These are phyloP conservation scores for Xenus cinereus DNA, from an alignment of 2,113 vertebrate genomes.

Conservation along the genomic window DNA sequence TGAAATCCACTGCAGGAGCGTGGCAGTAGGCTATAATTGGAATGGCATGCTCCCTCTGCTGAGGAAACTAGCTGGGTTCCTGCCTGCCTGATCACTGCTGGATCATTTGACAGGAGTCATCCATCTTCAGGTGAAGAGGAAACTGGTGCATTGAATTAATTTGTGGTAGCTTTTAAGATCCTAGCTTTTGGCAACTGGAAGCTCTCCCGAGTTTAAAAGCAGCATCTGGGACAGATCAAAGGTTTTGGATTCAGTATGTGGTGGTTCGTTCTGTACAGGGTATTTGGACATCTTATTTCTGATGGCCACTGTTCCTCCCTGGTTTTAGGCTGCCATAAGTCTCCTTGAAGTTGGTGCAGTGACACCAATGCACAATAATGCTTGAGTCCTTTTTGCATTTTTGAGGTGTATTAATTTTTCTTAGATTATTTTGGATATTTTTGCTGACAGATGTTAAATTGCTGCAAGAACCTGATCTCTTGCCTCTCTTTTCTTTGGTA, in stretches of 20 bases:
- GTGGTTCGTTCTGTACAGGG: not conserved
- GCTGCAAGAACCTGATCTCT: not conserved
- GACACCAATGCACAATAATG: not conserved
- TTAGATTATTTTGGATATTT: not conserved
- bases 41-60: not conserved
- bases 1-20: not conserved
- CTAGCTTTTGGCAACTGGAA: not conserved
- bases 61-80: not conserved
- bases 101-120: conserved; percentile 11
- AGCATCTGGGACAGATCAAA: not conserved
- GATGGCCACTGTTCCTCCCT: not conserved
- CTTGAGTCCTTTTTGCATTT: not conserved
- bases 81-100: not conserved
- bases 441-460: not conserved
- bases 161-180: not conserved
- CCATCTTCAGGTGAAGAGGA: conserved; percentile 13
- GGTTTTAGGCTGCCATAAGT: not conserved
- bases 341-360: not conserved
- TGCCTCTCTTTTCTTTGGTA: not conserved
- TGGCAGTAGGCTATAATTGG: not conserved
- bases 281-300: not conserved
- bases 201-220: not conserved
- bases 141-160: not conserved
- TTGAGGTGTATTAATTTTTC: not conserved
- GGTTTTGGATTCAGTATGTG: rapidly evolving